Evolutionary conservation across 2,888 invertebrate species (phyloP), one percentile per base, ranked within the genome.

Genomic region (Molorchus minor): DNA sequence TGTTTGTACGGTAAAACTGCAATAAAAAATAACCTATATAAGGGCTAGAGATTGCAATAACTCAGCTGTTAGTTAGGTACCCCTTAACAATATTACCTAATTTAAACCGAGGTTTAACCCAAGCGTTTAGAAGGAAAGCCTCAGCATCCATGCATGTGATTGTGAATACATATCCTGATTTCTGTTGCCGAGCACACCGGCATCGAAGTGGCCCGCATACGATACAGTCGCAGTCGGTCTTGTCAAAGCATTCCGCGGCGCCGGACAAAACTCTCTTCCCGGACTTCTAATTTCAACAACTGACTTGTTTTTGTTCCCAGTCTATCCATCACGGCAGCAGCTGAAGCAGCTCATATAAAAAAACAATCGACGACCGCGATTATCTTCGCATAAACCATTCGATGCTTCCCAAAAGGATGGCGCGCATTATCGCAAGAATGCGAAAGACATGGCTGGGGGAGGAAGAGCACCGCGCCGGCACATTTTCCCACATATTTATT

Each of bases 241-340:
- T 76, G 77, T 77, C 75, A 64, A 64, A 64, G 64, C 77, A 77
- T 77, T 76, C 76, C 75, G 73, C 73, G 71, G 77, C 74, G 76
- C 75, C 75, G 75, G 70, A 72, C 75, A 71, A 62, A 68, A 68
- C 56, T 64, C 66, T 72, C 77, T 77, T 77, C 77, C 76, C 76
- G 76, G 76, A 77, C 78, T 78, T 78, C 77, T 77, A 79, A 79
- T 79, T 79, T 79, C 79, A 75, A 75, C 78, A 75, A 77, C 73
- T 77, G 78, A 76, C 77, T 77, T 75, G 76, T 78, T 78, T 78
- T 78, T 78, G 76, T 77, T 75, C 72, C 75, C 71, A 69, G 71
- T 71, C 70, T 71, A 71, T 71, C 68, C 69, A 71, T 70, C 71
- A 71, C 63, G 56, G 51, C 52, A 45, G n/a, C 36, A 52, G 52